Conservation (phyloP, 2,113 vertebrate genomes). For the Gasterosteus nipponicus region DNA sequence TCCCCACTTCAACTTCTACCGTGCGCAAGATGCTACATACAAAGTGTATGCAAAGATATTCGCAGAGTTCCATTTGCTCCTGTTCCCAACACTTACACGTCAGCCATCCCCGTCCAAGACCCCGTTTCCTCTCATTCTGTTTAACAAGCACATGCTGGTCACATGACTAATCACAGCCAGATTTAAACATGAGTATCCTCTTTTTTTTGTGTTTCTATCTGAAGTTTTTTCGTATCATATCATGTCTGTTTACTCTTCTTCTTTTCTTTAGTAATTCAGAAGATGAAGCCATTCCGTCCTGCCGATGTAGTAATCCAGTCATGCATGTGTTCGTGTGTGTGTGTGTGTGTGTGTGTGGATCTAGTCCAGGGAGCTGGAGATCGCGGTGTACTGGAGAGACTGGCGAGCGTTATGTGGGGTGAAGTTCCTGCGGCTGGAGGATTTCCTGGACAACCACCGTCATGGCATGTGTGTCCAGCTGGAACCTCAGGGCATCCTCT, state of each 20-base stretch:
- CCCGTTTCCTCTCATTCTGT: neutral
- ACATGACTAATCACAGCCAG: neutral
- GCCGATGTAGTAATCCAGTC: neutral
- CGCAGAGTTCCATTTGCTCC: neutral
- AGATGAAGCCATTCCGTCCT: too few species aligned
- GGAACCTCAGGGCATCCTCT: conserved; percentile 89
- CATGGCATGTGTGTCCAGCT: conserved; percentile 86
- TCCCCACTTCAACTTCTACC: too few species aligned
- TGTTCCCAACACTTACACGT: neutral
- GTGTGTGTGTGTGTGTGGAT: conserved; percentile 5
- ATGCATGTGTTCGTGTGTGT: neutral
- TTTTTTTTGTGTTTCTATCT: neutral
- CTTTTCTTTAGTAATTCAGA: neutral
- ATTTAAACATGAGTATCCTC: neutral
- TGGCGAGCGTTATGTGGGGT: conserved; percentile 89
- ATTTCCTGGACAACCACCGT: conserved; percentile 89
- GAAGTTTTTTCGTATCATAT: neutral
- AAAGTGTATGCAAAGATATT: neutral
- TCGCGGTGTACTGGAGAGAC: conserved; percentile 87
- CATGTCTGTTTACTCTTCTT: neutral
- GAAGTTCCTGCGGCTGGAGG: conserved; percentile 89
- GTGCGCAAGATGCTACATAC: neutral
- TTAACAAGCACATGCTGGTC: neutral
- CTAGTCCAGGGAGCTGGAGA: conserved; percentile 91
- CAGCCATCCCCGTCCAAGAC: neutral